phyloP scores from a whole-genome alignment of 2,797 vertebrate genomes.

The Mionectes olivaceus region DNA sequence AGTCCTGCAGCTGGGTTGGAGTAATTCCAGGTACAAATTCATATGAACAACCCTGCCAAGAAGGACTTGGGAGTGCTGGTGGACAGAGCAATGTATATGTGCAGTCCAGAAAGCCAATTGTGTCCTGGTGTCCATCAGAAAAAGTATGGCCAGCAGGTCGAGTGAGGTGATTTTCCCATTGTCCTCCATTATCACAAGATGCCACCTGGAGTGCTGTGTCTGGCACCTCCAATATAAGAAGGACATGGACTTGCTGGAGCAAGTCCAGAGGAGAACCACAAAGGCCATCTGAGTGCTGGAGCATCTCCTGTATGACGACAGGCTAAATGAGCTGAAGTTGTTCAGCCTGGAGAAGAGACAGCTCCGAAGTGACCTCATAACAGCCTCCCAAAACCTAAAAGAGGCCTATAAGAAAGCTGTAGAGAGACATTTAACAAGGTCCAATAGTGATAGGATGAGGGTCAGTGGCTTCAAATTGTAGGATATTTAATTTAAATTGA shows the following conservation, averaged over 20 bases:
- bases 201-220: not conserved
- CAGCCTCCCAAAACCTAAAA: not conserved
- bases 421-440: not conserved
- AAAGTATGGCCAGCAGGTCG: not conserved
- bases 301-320: not conserved
- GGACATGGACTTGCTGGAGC: not conserved
- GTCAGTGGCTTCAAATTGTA: not conserved
- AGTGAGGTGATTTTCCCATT: not conserved
- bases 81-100: accelerated
- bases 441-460: not conserved
- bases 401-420: not conserved
- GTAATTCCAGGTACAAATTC: not conserved
- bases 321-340: not conserved
- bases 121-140: not conserved
- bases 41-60: not conserved
- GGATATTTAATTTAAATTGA: not conserved
- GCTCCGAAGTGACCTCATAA: not conserved
- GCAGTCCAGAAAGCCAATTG: not conserved
- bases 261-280: not conserved
- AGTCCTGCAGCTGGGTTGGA: not conserved
- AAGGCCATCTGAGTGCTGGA: not conserved
- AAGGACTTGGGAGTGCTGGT: not conserved
- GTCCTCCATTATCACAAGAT: not conserved
- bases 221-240: accelerated
- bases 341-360: not conserved